Evolutionary conservation across 2,888 invertebrate species (phyloP).

Genomic region (Limnephilus marmoratus): DNA sequence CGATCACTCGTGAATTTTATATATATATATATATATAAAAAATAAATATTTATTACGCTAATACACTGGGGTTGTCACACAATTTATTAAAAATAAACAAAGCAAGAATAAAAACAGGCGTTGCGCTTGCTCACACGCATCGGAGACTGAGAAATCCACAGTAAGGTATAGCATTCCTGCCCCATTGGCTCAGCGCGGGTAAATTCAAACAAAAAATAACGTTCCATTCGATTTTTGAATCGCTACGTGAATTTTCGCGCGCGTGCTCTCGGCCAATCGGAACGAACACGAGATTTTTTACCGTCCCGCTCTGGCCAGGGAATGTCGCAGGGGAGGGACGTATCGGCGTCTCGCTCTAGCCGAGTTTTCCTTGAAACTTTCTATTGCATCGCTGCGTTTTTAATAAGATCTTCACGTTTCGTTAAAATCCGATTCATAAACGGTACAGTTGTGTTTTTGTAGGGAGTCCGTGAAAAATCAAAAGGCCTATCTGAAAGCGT

Average conservation of each 20-base stretch:
- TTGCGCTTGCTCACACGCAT: neutral
- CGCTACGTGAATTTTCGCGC: conserved; percentile 47
- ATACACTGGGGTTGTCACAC: neutral
- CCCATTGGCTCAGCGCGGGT: conserved; percentile 23
- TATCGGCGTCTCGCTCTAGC: conserved; percentile 25
- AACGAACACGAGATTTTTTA: conserved; percentile 20
- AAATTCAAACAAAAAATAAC: conserved; percentile 37
- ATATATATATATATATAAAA: too few relatives aligned
- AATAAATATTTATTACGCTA: neutral
- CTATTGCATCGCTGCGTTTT: conserved; percentile 41
- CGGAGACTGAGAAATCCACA: conserved; percentile 4
- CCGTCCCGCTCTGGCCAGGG: neutral
- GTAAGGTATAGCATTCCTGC: conserved; percentile 2
- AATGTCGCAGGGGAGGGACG: neutral
- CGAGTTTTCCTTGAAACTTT: conserved; percentile 41
- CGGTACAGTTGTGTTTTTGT: neutral
- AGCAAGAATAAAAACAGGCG: neutral
- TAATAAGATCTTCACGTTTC: neutral
- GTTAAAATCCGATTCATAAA: neutral
- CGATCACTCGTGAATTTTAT: neutral
- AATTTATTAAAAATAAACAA: neutral
- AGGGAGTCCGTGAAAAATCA: neutral
- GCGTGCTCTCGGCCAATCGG: conserved; percentile 40
- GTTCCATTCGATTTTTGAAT: conserved; percentile 44
- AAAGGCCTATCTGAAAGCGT: neutral